Base-by-base conservation (phyloP, 2,888 invertebrate genomes). In the Amblyjoppa proteus region DNA sequence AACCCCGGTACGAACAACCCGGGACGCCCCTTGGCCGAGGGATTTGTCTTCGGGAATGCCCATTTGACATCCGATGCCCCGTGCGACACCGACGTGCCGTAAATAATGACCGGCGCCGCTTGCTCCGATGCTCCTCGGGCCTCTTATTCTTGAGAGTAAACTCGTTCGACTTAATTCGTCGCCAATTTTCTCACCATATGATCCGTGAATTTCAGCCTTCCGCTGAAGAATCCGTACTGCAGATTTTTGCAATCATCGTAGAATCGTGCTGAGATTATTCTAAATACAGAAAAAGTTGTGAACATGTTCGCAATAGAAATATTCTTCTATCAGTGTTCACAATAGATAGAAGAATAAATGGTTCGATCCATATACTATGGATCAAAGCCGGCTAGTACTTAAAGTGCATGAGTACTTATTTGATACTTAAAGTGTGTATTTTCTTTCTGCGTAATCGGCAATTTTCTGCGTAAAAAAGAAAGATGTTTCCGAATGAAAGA, bases 41-140 rank as follows among this genome's bases (percentile, higher is more conserved):
- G 91, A 92, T 92, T 93, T 90, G 90, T 93, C 92, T 91, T 92
- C 90, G 87, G 81, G 86, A 88, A 89, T 85, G 86, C 89, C 89
- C 89, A 89, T 92, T 91, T 92, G 92, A 92, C 91, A 91, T 89
- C 88, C 91, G 91, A 93, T 91, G 91, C 89, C 88, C 88, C 83
- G 84, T 89, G 75, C 70, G 88, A 89, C 90, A 89, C 88, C 88
- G 89, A 88, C 89, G 89, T 86, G 81, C 70, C 28, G 87, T 88
- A 83, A 88, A 88, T 87, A 81, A 88, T 86, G 83, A 78, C 88
- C 82, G 85, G 85, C 69, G 83, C 87, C 84, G 86, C 85, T 76
- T 81, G 75, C 83, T 83, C 45, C 61, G 41, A 70, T 73, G 76
- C 80, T 77, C 61, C 56, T 31, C 41, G 41, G 56, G 61, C 49